phyloP scores from a whole-genome alignment of 2,888 invertebrate genomes.

The Sabatieria punctata region DNA sequence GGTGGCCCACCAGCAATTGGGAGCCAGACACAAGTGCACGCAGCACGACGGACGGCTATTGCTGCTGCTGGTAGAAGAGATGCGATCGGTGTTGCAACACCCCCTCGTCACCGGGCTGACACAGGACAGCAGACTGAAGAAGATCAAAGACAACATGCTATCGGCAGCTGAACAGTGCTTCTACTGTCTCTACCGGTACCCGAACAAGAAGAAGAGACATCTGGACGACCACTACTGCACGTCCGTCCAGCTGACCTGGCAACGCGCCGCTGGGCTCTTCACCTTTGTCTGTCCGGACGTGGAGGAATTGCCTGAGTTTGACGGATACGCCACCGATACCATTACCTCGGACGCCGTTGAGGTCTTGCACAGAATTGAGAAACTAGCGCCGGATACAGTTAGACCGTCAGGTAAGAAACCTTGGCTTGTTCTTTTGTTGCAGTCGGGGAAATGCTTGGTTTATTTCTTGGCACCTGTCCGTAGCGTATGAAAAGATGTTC shows the following conservation, averaged over 20 bases:
- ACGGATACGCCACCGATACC: slow-evolving; percentile 2
- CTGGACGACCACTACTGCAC: slow-evolving; percentile 1
- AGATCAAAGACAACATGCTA: slow-evolving; percentile 42
- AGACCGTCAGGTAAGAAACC: too few relatives aligned
- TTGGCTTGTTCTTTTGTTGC: too few relatives aligned
- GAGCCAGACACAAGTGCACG: slow-evolving; percentile 1
- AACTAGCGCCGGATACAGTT: slow-evolving; percentile 9
- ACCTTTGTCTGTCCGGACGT: slow-evolving; percentile 7
- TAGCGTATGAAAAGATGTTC: too few relatives aligned
- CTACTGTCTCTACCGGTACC: slow-evolving; percentile 55
- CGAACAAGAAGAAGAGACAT: slow-evolving; percentile 20
- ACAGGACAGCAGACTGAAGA: neutral
- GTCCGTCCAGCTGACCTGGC: slow-evolving; percentile 6
- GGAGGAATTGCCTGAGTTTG: slow-evolving; percentile 10
- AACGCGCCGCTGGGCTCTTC: slow-evolving; percentile 3
- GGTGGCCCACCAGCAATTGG: slow-evolving; percentile 5
- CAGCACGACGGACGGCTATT: neutral
- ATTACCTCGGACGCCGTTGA: slow-evolving; percentile 6
- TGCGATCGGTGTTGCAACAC: neutral
- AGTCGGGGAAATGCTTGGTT: too few relatives aligned
- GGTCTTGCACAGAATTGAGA: slow-evolving; percentile 12
- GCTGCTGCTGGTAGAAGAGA: neutral
- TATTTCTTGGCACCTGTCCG: too few relatives aligned
- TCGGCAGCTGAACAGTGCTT: slow-evolving; percentile 66
- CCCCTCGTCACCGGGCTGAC: neutral